A percentile compares a stretch with the other conserved stretches of the same genome.
Conservation (phyloP, 2,113 vertebrate species). For the Gymnobelideus leadbeateri region DNA sequence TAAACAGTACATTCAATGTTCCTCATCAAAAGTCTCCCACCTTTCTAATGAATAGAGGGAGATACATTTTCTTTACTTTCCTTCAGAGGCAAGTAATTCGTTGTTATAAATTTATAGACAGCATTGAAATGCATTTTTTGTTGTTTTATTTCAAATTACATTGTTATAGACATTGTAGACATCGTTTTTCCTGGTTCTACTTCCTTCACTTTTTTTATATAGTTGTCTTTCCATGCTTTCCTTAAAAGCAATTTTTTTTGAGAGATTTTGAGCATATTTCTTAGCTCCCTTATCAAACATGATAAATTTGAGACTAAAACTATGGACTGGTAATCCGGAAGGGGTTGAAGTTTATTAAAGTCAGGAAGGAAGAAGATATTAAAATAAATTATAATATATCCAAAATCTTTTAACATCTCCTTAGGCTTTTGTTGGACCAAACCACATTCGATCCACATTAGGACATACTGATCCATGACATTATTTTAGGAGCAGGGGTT, state of each 20-base stretch:
- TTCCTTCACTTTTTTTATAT: neutral
- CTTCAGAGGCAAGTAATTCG: neutral
- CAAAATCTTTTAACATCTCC: neutral
- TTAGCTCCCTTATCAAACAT: conserved; percentile 24
- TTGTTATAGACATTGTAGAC: neutral
- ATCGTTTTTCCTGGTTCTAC: neutral
- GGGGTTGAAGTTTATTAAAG: neutral
- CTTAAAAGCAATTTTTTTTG: neutral
- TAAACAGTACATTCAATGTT: neutral
- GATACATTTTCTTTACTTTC: neutral
- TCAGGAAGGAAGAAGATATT: neutral
- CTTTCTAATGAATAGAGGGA: neutral
- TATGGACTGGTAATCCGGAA: neutral
- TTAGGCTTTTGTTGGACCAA: neutral
- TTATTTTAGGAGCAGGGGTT: neutral
- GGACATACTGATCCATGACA: neutral
- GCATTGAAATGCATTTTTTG: neutral
- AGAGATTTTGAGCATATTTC: neutral
- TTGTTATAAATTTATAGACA: neutral
- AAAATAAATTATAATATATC: neutral
- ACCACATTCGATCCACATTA: neutral
- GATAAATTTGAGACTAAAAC: neutral
- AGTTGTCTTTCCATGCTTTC: neutral
- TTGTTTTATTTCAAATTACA: neutral
- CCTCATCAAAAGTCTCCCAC: neutral